Percentiles rank a stretch among this genome's conserved stretches.
These are phyloP conservation scores for Atherix ibis DNA, from an alignment of 2,888 invertebrate species.

Conservation along the genomic window DNA sequence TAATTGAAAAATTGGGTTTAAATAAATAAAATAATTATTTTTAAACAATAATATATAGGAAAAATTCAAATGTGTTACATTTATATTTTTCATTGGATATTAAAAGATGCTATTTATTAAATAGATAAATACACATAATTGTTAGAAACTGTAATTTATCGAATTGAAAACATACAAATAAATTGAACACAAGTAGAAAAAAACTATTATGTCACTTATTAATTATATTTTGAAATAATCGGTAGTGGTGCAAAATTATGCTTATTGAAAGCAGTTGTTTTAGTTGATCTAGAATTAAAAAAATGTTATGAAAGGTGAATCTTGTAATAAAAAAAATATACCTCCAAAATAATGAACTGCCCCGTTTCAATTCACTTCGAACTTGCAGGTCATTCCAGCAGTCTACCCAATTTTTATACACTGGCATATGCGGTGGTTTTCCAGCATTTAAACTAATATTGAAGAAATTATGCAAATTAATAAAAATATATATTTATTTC, in stretches of 20 bases:
- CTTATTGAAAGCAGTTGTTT: constrained; percentile 6
- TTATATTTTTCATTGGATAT: too few species aligned
- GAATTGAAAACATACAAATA: too few species aligned
- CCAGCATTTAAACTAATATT: constrained; percentile 56
- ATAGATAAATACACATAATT: too few species aligned
- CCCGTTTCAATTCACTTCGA: constrained; percentile 68
- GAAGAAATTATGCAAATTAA: too few species aligned
- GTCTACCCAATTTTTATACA: constrained; percentile 62
- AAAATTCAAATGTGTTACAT: too few species aligned
- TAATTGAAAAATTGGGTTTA: too few species aligned
- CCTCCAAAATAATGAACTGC: constrained; percentile 50
- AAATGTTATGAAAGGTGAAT: background rate
- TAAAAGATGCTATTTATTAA: too few species aligned
- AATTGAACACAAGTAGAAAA: too few species aligned
- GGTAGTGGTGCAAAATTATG: constrained; percentile 20
- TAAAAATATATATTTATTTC: background rate
- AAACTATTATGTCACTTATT: constrained; percentile 8
- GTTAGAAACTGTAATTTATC: too few species aligned
- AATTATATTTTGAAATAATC: constrained; percentile 18
- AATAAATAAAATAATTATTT: too few species aligned
- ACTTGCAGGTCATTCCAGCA: constrained; percentile 68
- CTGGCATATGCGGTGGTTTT: constrained; percentile 68
- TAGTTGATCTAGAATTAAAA: background rate
- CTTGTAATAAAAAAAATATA: constrained; percentile 11
- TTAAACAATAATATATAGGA: too few species aligned